Conservation (phyloP, 2,113 vertebrate species). For the Nyctereutes procyonoides region DNA sequence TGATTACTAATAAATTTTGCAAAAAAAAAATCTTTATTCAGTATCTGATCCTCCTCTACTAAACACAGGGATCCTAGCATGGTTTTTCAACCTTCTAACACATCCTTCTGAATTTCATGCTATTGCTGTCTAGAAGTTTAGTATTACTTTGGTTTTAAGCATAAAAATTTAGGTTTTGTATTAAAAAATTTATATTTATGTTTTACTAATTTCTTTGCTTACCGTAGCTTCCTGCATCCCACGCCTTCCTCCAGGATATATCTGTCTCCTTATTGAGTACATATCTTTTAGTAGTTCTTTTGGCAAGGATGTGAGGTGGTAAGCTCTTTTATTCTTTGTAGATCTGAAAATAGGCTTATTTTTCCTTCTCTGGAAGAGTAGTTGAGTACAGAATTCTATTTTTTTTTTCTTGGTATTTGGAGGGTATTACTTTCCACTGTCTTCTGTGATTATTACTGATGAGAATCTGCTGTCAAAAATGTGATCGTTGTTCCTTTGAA, state of each 20-base stretch:
- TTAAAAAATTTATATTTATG: conserved; percentile 15
- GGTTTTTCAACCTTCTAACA: conserved; percentile 16
- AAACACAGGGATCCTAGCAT: not conserved
- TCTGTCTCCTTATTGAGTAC: conserved; percentile 48
- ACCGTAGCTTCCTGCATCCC: conserved; percentile 30
- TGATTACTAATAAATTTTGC: not conserved
- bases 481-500: conserved; percentile 18
- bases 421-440: not conserved
- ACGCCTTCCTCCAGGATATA: conserved; percentile 15
- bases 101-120: not conserved
- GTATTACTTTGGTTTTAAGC: not conserved
- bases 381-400: conserved; percentile 42
- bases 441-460: conserved; percentile 41
- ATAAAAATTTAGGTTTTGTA: conserved; percentile 27
- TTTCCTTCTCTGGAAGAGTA: conserved; percentile 51
- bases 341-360: conserved; percentile 51
- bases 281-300: conserved; percentile 58
- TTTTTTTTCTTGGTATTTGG: conserved; percentile 10
- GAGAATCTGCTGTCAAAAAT: conserved; percentile 28
- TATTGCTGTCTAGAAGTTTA: conserved; percentile 38
- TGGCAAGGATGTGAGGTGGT: conserved; percentile 34
- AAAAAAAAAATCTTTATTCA: not conserved
- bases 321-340: conserved; percentile 63
- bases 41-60: not conserved
- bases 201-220: conserved; percentile 64